Percentiles rank a stretch among this genome's conserved stretches.
Conservation (phyloP, 2,888 invertebrate genomes). For the Hydrotaea diabolus region DNA sequence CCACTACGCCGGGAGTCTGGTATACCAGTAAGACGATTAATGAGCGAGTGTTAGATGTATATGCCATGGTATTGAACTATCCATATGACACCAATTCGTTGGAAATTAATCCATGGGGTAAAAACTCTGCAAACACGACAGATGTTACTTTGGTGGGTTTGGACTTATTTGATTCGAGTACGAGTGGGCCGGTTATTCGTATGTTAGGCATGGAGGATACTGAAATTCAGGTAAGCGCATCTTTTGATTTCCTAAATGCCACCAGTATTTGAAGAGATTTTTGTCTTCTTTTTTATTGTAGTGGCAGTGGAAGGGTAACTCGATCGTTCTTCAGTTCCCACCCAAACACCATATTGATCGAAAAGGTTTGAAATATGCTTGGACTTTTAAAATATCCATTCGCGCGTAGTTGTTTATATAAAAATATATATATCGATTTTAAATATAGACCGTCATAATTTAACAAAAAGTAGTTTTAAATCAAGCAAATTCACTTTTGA, state of each 20-base stretch:
- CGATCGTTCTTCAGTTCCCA: slow-evolving; percentile 76
- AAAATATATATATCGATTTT: too few species aligned
- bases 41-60: slow-evolving; percentile 81
- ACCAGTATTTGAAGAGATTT: slow-evolving; percentile 64
- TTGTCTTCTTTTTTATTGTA: slow-evolving; percentile 69
- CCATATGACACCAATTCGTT: slow-evolving; percentile 83
- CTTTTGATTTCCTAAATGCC: background rate
- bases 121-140: slow-evolving; percentile 54
- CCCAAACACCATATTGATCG: slow-evolving; percentile 78
- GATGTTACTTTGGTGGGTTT: slow-evolving; percentile 72
- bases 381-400: slow-evolving; percentile 79
- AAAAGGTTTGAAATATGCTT: slow-evolving; percentile 76
- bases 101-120: slow-evolving; percentile 81
- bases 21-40: slow-evolving; percentile 82
- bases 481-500: too few species aligned
- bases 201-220: slow-evolving; percentile 82
- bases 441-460: too few species aligned
- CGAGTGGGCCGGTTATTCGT: slow-evolving; percentile 71
- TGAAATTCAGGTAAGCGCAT: slow-evolving; percentile 70
- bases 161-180: slow-evolving; percentile 63
- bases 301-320: slow-evolving; percentile 73
- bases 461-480: too few species aligned
- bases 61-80: slow-evolving; percentile 87
- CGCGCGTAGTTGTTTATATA: too few species aligned
- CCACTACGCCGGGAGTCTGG: slow-evolving; percentile 87